Conservation (phyloP, 1,140 invertebrate species). For the Steinernema feltiae region DNA sequence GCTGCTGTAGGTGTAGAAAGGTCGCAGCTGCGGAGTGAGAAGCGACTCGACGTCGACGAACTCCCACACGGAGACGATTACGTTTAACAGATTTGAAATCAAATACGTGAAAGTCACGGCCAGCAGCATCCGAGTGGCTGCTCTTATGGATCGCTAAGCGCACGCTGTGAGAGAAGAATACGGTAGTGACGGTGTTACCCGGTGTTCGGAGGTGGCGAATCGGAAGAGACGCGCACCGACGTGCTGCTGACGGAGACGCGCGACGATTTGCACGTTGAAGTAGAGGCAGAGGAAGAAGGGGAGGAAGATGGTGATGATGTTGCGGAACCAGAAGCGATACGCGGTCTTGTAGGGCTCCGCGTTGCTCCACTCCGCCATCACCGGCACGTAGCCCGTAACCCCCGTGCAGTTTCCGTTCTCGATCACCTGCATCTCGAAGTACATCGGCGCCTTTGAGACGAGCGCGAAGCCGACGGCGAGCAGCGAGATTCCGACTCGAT, state of each 20-base stretch:
- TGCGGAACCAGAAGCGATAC: conserved; percentile 53
- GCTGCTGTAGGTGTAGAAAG: conserved; percentile 46
- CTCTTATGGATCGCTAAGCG: conserved; percentile 53
- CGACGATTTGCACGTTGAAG: conserved; percentile 48
- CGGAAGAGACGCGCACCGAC: conserved; percentile 48
- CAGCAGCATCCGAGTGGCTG: conserved; percentile 50
- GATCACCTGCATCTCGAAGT: conserved; percentile 48
- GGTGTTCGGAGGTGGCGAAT: conserved; percentile 51
- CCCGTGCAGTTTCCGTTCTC: conserved; percentile 50
- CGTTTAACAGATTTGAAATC: conserved; percentile 48
- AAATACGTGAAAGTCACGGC: conserved; percentile 48
- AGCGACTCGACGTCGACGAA: conserved; percentile 45
- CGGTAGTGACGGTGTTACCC: conserved; percentile 31
- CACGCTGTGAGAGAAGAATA: conserved; percentile 31
- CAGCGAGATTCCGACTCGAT: conserved; percentile 33
- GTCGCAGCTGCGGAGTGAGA: conserved; percentile 39
- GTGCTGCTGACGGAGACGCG: conserved; percentile 45
- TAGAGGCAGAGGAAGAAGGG: conserved; percentile 47
- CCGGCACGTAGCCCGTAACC: conserved; percentile 39
- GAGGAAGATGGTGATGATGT: conserved; percentile 46
- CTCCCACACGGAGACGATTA: conserved; percentile 46
- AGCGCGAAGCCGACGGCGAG: conserved; percentile 42
- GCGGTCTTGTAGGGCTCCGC: conserved; percentile 48
- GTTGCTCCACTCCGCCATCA: conserved; percentile 37
- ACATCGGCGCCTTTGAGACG: conserved; percentile 48